Conservation (phyloP, 1,140 invertebrate genomes). For the Heliconius nattereri region DNA sequence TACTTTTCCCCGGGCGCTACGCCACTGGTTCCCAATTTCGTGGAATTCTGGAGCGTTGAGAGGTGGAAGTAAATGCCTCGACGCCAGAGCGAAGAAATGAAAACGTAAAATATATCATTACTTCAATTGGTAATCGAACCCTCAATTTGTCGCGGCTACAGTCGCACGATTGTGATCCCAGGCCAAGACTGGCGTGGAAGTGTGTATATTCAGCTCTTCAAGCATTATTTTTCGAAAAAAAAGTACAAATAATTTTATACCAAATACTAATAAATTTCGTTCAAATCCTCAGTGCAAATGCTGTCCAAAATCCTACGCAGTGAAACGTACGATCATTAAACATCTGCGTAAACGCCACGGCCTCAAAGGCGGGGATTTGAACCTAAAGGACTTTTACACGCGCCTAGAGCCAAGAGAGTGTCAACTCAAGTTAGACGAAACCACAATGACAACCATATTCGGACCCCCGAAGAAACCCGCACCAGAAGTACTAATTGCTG, state of each 20-base stretch:
- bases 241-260: too few species aligned
- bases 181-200: too few species aligned
- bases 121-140: too few species aligned
- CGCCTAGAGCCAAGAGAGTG: slow-evolving; percentile 70
- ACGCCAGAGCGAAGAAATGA: neutral
- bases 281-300: slow-evolving; percentile 61
- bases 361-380: slow-evolving; percentile 52
- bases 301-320: slow-evolving; percentile 71
- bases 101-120: neutral
- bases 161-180: too few species aligned
- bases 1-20: too few species aligned
- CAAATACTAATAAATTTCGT: too few species aligned
- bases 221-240: too few species aligned
- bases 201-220: too few species aligned
- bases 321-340: slow-evolving; percentile 67
- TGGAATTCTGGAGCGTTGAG: too few species aligned
- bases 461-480: slow-evolving; percentile 61
- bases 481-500: slow-evolving; percentile 45
- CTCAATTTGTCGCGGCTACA: too few species aligned
- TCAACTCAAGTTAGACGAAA: slow-evolving; percentile 66
- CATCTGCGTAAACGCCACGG: slow-evolving; percentile 70
- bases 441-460: slow-evolving; percentile 67
- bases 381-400: slow-evolving; percentile 61
- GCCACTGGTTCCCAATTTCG: too few species aligned
- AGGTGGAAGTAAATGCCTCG: too few species aligned